phyloP scores from a whole-genome alignment of 2,113 vertebrate genomes.

The Origma solitaria region DNA sequence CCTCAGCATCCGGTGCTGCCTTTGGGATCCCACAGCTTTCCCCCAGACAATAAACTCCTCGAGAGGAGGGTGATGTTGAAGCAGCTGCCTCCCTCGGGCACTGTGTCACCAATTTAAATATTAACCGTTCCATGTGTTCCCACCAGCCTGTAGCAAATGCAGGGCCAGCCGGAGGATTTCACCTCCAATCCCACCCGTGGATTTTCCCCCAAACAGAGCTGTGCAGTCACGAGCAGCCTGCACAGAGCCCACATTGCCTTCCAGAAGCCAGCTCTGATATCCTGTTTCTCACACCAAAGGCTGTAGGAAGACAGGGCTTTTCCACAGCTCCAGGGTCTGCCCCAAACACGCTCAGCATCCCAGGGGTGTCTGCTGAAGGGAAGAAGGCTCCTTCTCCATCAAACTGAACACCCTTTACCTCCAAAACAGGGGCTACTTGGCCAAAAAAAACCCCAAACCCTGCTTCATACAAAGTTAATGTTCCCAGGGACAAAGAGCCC shows the following conservation, averaged over 20 bases:
- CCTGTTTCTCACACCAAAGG: not conserved
- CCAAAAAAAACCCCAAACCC: not conserved
- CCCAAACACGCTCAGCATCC: not conserved
- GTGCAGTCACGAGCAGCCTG: not conserved
- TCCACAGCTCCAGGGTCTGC: not conserved
- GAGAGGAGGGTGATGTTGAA: not conserved
- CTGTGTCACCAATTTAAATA: conserved; percentile 19
- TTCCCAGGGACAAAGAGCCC: not conserved
- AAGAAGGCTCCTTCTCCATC: not conserved
- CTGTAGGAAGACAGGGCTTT: not conserved
- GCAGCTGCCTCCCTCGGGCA: not conserved
- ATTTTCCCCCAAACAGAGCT: not conserved
- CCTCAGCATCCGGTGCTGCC: not conserved
- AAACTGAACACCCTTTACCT: not conserved
- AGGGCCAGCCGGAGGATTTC: not conserved
- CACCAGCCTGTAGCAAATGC: not conserved
- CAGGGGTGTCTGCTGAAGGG: not conserved
- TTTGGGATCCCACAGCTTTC: not conserved
- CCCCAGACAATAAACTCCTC: not conserved
- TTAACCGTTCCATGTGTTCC: not conserved
- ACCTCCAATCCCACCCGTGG: not conserved
- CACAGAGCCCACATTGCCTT: not conserved
- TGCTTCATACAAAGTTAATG: not conserved
- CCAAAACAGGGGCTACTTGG: not conserved
- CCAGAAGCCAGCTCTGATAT: not conserved